phyloP scores from a whole-genome alignment of 2,797 vertebrate genomes.

The Spheniscus humboldti region DNA sequence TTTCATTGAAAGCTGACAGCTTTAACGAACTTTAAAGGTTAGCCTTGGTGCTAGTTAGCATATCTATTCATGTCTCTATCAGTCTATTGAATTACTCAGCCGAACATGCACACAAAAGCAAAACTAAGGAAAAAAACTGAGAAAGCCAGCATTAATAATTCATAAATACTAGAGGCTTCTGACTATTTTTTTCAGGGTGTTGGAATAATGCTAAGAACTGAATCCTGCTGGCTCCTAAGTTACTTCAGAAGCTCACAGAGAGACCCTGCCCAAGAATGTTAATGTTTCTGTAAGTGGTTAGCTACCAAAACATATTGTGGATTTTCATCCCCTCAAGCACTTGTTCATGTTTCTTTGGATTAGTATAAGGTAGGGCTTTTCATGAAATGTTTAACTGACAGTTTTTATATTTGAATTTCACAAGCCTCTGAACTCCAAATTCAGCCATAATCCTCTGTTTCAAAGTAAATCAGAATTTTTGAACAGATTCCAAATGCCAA shows the following conservation, averaged over 20 bases:
- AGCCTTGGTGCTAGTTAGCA: slow-evolving; percentile 72
- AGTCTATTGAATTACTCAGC: slow-evolving; percentile 74
- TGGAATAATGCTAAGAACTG: slow-evolving; percentile 63
- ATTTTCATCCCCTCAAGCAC: slow-evolving; percentile 68
- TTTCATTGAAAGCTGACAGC: slow-evolving; percentile 74
- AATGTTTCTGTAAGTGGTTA: slow-evolving; percentile 71
- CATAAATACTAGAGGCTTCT: slow-evolving; percentile 70
- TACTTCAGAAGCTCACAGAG: slow-evolving; percentile 57
- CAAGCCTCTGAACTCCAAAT: slow-evolving; percentile 66
- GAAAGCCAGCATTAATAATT: slow-evolving; percentile 76
- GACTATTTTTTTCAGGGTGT: slow-evolving; percentile 42
- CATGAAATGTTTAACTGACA: slow-evolving; percentile 70
- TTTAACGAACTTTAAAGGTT: slow-evolving; percentile 77
- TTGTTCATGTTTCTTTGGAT: slow-evolving; percentile 70
- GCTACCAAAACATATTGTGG: slow-evolving; percentile 57
- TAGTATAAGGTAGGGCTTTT: slow-evolving; percentile 68
- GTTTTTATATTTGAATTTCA: slow-evolving; percentile 77
- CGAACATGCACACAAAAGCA: slow-evolving; percentile 71
- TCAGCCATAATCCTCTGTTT: slow-evolving; percentile 67
- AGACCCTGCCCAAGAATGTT: slow-evolving; percentile 52
- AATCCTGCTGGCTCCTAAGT: slow-evolving; percentile 65
- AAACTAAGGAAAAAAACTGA: slow-evolving; percentile 51
- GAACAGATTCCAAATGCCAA: slow-evolving; percentile 70
- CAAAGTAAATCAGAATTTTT: slow-evolving; percentile 67
- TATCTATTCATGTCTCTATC: slow-evolving; percentile 77